Conservation (phyloP, 2,113 vertebrate species). For the Eptesicus fuscus region DNA sequence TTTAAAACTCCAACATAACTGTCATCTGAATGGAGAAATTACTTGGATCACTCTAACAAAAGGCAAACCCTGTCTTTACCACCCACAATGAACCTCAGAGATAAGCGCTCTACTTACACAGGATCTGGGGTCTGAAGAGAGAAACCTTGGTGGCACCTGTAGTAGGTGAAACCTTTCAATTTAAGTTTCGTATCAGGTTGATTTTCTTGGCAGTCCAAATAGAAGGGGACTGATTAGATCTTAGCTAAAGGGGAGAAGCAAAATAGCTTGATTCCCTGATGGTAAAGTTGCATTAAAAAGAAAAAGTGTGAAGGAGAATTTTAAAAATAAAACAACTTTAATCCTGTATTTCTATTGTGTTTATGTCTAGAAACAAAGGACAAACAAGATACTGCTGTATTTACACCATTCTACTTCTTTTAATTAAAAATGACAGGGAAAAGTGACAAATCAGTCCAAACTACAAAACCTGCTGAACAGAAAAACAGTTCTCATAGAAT, state of each 20-base stretch:
- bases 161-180: constrained; percentile 57
- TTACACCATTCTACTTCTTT: background rate
- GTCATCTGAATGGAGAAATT: background rate
- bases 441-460: background rate
- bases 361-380: constrained; percentile 7
- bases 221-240: constrained; percentile 74
- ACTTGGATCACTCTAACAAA: background rate
- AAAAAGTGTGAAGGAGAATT: background rate
- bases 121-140: background rate
- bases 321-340: background rate
- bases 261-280: constrained; percentile 50
- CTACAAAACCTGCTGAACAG: background rate
- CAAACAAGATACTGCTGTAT: background rate
- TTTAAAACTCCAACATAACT: background rate
- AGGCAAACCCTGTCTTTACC: background rate
- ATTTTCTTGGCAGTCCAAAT: constrained; percentile 76
- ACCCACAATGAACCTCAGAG: background rate
- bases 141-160: background rate
- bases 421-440: background rate
- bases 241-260: constrained; percentile 57
- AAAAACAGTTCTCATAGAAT: background rate
- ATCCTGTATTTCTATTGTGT: background rate
- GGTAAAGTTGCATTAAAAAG: constrained; percentile 37
- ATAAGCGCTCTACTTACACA: background rate
- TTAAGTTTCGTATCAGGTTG: constrained; percentile 68